A percentile compares a stretch with the other conserved stretches of the same genome.
phyloP scores from a whole-genome alignment of 2,113 vertebrate genomes.

The Otis tarda region DNA sequence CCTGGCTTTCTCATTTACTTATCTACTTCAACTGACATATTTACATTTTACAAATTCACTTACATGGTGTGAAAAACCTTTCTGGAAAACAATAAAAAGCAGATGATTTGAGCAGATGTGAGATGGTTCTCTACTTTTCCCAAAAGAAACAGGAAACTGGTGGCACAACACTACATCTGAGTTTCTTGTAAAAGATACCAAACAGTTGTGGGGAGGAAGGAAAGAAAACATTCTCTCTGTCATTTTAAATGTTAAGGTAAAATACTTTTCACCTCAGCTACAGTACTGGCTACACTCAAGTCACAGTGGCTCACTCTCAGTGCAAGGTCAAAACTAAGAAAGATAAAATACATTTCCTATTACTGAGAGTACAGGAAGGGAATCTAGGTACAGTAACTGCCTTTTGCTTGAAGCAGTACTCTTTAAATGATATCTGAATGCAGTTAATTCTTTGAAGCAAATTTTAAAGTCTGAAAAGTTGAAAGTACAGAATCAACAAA shows the following conservation, averaged over 20 bases:
- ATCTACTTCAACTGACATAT: background rate
- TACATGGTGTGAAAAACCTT: background rate
- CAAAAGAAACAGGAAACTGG: background rate
- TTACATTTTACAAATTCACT: background rate
- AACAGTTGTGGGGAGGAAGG: background rate
- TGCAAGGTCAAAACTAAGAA: constrained; percentile 8
- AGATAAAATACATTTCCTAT: constrained; percentile 20
- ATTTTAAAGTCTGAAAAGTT: constrained; percentile 45
- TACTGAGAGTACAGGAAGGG: constrained; percentile 12
- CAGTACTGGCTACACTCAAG: background rate
- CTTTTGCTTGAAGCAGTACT: constrained; percentile 8
- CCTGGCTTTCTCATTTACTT: background rate
- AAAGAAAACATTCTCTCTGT: background rate
- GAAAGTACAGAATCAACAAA: constrained; percentile 32
- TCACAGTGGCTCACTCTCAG: background rate
- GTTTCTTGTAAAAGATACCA: background rate
- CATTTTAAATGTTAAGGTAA: background rate
- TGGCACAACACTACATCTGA: background rate
- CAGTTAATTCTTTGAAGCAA: constrained; percentile 14
- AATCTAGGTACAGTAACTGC: background rate
- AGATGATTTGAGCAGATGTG: background rate
- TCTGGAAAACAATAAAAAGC: background rate
- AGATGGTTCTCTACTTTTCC: background rate
- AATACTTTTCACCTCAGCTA: constrained; percentile 9
- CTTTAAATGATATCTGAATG: constrained; percentile 20